These are phyloP conservation scores for Poecilia picta DNA, from an alignment of 2,797 vertebrate species.

Conservation along the genomic window DNA sequence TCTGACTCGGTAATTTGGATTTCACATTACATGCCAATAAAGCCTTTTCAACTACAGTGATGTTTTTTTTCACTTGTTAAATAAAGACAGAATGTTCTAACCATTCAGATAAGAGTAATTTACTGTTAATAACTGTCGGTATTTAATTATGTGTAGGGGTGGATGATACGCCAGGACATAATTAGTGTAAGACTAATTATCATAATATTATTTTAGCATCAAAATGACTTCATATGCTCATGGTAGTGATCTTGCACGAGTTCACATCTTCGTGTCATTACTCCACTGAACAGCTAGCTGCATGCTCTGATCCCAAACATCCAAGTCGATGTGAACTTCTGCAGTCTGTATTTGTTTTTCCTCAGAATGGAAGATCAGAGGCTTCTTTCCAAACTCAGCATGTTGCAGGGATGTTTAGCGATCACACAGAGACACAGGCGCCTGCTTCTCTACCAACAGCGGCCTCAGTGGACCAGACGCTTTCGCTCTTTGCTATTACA, in stretches of 20 bases:
- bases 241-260: neutral
- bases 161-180: slow-evolving; percentile 20
- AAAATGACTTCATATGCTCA: slow-evolving; percentile 6
- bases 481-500: slow-evolving; percentile 57
- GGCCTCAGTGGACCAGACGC: slow-evolving; percentile 58
- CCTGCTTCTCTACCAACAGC: slow-evolving; percentile 50
- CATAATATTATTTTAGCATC: slow-evolving; percentile 16
- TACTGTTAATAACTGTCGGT: slow-evolving; percentile 18
- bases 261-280: neutral
- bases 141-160: slow-evolving; percentile 12
- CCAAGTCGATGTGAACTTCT: slow-evolving; percentile 12
- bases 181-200: slow-evolving; percentile 21
- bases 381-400: slow-evolving; percentile 29
- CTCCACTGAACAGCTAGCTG: neutral
- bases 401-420: slow-evolving; percentile 58
- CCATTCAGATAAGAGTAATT: slow-evolving; percentile 19
- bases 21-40: slow-evolving; percentile 23
- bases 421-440: slow-evolving; percentile 47
- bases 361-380: slow-evolving; percentile 63
- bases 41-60: slow-evolving; percentile 9
- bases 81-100: slow-evolving; percentile 13
- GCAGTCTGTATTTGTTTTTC: slow-evolving; percentile 60
- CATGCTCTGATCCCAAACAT: slow-evolving; percentile 16
- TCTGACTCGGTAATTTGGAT: slow-evolving; percentile 13
- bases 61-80: slow-evolving; percentile 4